Evolutionary conservation across 2,113 vertebrate species (phyloP).

Genomic region (Lamprotornis superbus): DNA sequence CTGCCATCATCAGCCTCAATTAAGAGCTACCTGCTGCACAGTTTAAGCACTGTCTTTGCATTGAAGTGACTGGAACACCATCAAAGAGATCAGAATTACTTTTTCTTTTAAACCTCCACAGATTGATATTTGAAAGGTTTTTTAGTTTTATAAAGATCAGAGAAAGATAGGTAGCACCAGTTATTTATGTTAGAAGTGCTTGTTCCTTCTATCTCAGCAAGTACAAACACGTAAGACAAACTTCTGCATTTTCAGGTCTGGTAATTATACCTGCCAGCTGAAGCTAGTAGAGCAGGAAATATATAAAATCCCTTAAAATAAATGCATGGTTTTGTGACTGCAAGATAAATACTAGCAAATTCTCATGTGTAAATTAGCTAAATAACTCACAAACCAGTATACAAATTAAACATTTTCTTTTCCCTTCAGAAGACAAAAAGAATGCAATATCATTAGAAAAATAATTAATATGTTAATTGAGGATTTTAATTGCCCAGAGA

Average conservation of each 20-base stretch:
- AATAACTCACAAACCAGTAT: neutral
- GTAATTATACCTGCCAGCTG: neutral
- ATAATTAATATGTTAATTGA: slow-evolving; percentile 40
- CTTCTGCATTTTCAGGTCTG: neutral
- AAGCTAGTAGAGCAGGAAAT: neutral
- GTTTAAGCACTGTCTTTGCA: neutral
- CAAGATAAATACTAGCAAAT: neutral
- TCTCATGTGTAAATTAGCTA: neutral
- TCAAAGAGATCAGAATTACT: neutral
- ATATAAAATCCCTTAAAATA: neutral
- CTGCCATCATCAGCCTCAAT: neutral
- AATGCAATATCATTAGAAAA: slow-evolving; percentile 1
- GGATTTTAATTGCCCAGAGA: slow-evolving; percentile 16
- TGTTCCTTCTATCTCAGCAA: neutral
- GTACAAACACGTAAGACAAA: neutral
- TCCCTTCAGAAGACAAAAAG: neutral
- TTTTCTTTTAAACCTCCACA: neutral
- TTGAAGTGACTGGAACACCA: neutral
- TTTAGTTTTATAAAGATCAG: neutral
- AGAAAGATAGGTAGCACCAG: neutral
- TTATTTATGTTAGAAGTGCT: neutral
- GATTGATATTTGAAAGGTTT: neutral
- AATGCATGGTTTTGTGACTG: neutral
- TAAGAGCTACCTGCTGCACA: neutral
- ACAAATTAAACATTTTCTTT: slow-evolving; percentile 2